Conservation (phyloP, 2,797 vertebrate species). For the Thamnophis elegans region DNA sequence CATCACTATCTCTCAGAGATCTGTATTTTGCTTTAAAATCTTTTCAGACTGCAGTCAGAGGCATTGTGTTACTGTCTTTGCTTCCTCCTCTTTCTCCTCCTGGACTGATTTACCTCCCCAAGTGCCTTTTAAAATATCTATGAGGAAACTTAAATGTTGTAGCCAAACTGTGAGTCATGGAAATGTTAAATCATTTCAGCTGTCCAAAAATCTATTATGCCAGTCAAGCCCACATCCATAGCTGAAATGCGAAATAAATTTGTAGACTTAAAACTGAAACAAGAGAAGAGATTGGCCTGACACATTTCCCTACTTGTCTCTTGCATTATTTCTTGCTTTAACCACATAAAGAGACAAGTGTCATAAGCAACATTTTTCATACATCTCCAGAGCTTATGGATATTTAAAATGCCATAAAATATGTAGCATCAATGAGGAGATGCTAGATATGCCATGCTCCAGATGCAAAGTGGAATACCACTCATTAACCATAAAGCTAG, state of each 20-base stretch:
- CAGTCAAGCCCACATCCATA: neutral
- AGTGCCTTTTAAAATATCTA: conserved; percentile 46
- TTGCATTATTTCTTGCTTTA: neutral
- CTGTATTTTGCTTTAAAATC: conserved; percentile 30
- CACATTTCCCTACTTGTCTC: neutral
- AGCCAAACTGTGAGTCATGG: conserved; percentile 58
- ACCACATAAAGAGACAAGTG: neutral
- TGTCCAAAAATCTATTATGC: neutral
- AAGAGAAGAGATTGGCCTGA: fast-evolving
- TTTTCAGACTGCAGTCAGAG: conserved; percentile 39
- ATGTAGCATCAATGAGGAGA: neutral
- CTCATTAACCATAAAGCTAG: neutral
- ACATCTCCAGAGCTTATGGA: neutral
- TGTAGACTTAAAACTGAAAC: neutral
- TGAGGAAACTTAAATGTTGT: conserved; percentile 39
- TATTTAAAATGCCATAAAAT: neutral
- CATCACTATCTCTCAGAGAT: conserved; percentile 22
- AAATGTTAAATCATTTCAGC: conserved; percentile 30
- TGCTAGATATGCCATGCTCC: neutral
- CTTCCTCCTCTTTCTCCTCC: conserved; percentile 49
- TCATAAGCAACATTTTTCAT: fast-evolving
- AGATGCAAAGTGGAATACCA: neutral
- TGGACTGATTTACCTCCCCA: conserved; percentile 58
- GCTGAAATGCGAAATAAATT: fast-evolving
- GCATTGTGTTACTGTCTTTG: conserved; percentile 52